Conservation (phyloP, 2,888 invertebrate genomes). For the Drymonia ruficornis region DNA sequence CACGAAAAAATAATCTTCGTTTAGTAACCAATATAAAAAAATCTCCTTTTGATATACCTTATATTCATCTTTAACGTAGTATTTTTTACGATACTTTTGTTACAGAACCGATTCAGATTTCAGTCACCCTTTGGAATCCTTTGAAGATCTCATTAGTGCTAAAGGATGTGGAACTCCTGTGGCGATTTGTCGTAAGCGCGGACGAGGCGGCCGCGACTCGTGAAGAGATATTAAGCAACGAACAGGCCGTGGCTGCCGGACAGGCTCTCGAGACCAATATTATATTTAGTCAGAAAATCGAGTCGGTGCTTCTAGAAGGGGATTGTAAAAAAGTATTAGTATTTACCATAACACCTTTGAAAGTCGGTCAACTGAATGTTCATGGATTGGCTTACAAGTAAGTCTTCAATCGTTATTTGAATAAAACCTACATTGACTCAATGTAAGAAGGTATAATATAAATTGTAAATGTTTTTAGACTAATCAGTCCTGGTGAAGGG, state of each 20-base stretch:
- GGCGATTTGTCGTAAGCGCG: constrained; percentile 83
- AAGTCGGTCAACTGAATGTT: constrained; percentile 89
- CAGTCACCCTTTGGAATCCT: constrained; percentile 90
- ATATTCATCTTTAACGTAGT: background rate
- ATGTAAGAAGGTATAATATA: background rate
- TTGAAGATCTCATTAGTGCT: constrained; percentile 89
- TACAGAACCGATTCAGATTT: constrained; percentile 92
- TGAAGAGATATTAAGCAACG: constrained; percentile 58
- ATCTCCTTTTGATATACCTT: no score
- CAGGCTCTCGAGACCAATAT: constrained; percentile 60
- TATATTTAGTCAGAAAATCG: constrained; percentile 85
- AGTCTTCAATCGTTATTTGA: constrained; percentile 36
- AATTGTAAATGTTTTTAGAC: constrained; percentile 48
- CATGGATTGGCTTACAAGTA: constrained; percentile 89
- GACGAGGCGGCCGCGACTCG: constrained; percentile 48
- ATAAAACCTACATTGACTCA: background rate
- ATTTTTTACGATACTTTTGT: background rate
- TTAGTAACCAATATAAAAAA: no score
- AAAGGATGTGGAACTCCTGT: constrained; percentile 89
- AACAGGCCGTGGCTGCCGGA: constrained; percentile 60
- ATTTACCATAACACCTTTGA: constrained; percentile 89
- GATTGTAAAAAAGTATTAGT: constrained; percentile 86
- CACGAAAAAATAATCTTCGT: no score
- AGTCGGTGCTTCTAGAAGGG: constrained; percentile 83
- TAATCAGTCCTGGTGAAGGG: constrained; percentile 66